These are phyloP conservation scores for Lydus trimaculatus DNA, from an alignment of 2,888 invertebrate genomes.

Conservation along the genomic window DNA sequence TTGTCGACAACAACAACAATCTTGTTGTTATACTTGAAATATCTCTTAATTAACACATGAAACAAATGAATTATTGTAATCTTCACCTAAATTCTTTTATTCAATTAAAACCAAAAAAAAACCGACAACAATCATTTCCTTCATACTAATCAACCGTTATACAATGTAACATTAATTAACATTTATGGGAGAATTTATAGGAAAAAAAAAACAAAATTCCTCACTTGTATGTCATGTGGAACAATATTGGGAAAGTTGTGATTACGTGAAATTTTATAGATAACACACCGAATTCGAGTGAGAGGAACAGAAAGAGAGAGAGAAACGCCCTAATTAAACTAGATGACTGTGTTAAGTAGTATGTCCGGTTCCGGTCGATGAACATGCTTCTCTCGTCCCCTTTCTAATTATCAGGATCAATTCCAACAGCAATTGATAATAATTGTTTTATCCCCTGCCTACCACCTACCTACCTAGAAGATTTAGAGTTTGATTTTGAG, in stretches of 20 bases:
- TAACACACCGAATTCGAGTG: neutral
- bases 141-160: conserved; percentile 3
- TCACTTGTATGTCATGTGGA: neutral
- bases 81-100: neutral
- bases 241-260: neutral
- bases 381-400: neutral
- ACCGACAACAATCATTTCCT: neutral
- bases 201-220: neutral
- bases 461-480: no score
- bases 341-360: conserved; percentile 25
- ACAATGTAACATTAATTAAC: neutral
- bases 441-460: no score
- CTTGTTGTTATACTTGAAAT: neutral
- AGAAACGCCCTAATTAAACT: conserved; percentile 7
- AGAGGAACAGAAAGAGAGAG: neutral
- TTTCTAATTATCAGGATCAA: neutral
- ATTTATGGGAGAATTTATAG: neutral
- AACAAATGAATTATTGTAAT: neutral
- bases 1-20: neutral
- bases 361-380: conserved; percentile 26
- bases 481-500: no score
- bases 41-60: neutral
- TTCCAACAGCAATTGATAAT: no score
- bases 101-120: neutral
- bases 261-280: neutral